phyloP scores from a whole-genome alignment of 2,113 vertebrate species.

The Zosterops borbonicus region DNA sequence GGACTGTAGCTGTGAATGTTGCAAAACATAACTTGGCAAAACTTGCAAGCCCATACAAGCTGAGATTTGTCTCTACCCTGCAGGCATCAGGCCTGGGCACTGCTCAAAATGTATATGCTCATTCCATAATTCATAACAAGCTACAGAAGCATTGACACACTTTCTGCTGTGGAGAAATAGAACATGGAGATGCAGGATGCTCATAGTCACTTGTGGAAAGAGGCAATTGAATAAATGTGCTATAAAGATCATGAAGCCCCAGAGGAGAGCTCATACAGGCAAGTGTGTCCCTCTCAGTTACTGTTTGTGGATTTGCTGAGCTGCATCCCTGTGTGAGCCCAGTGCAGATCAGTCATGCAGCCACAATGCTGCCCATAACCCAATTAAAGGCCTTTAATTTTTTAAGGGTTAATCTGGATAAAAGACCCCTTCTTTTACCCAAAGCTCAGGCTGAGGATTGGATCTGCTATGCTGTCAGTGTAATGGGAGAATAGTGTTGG shows the following conservation, averaged over 20 bases:
- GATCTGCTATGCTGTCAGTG: neutral
- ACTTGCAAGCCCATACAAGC: neutral
- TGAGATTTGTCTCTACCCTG: neutral
- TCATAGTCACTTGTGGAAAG: neutral
- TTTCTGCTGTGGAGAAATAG: neutral
- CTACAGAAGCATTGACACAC: neutral
- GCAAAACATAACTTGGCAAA: neutral
- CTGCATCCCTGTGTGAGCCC: neutral
- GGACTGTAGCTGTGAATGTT: neutral
- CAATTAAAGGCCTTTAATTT: neutral
- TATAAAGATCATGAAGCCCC: neutral
- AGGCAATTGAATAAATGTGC: neutral
- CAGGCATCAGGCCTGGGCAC: neutral
- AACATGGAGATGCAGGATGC: neutral
- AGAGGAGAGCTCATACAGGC: neutral
- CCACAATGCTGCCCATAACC: neutral
- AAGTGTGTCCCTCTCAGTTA: accelerated
- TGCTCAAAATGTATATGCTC: neutral
- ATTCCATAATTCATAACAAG: accelerated
- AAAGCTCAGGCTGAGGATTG: neutral
- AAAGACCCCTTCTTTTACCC: neutral
- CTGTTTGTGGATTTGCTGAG: neutral
- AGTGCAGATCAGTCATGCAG: neutral
- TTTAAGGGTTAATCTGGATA: neutral
- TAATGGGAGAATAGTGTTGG: neutral